phyloP scores from a whole-genome alignment of 2,113 vertebrate genomes.

The Caretta caretta region DNA sequence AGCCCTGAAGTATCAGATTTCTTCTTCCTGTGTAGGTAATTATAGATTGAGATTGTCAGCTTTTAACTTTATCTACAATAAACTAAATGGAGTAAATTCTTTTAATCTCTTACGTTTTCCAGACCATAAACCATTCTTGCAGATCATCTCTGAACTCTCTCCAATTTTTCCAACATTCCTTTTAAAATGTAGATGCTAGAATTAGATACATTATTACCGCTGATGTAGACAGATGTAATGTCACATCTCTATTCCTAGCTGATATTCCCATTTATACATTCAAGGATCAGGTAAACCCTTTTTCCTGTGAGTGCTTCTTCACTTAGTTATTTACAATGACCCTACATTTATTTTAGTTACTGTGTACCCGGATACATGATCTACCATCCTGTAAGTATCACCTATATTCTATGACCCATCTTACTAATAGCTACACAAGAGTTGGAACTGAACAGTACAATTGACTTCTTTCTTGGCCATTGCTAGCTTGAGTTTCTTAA shows the following conservation, averaged over 20 bases:
- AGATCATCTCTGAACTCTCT: background rate
- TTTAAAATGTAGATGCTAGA: background rate
- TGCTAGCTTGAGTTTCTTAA: background rate
- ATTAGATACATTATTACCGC: background rate
- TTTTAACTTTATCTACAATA: background rate
- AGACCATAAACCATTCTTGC: background rate
- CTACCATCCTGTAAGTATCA: background rate
- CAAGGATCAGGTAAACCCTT: background rate
- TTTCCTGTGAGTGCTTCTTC: background rate
- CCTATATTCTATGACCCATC: background rate
- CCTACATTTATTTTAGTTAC: background rate
- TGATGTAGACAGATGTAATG: background rate
- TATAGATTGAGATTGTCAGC: background rate
- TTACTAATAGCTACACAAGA: background rate
- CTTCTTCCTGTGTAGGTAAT: background rate
- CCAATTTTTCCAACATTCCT: constrained; percentile 18
- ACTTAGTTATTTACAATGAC: background rate
- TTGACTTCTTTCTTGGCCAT: background rate
- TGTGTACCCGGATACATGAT: background rate
- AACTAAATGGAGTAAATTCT: background rate
- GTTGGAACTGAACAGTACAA: background rate
- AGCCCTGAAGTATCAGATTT: background rate
- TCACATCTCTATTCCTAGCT: background rate
- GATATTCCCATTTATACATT: background rate
- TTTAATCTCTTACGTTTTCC: background rate